Evolutionary conservation across 2,888 invertebrate species (phyloP).

Genomic region (Phaedon cochleariae): DNA sequence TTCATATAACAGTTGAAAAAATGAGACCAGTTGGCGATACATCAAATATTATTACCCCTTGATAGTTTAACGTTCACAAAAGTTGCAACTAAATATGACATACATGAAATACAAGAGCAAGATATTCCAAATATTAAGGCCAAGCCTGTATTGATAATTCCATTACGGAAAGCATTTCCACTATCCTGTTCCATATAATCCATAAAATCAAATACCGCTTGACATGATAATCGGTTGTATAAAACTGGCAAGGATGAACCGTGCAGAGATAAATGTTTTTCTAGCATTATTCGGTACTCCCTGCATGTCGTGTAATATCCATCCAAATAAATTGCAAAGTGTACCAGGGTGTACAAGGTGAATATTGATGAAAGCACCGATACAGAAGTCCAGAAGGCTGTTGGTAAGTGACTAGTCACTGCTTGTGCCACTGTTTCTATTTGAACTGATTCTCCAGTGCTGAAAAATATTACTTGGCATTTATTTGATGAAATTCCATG

Average conservation of each 20-base stretch:
- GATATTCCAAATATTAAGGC: slow-evolving; percentile 73
- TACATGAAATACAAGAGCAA: slow-evolving; percentile 62
- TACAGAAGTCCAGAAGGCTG: slow-evolving; percentile 74
- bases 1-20: no score
- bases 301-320: slow-evolving; percentile 81
- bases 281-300: slow-evolving; percentile 74
- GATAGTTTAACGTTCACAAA: slow-evolving; percentile 54
- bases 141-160: slow-evolving; percentile 77
- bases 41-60: slow-evolving; percentile 28
- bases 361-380: slow-evolving; percentile 71
- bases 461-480: slow-evolving; percentile 57
- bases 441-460: slow-evolving; percentile 74
- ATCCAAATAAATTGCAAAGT: slow-evolving; percentile 75
- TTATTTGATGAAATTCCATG: background rate
- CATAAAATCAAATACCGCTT: slow-evolving; percentile 83
- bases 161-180: slow-evolving; percentile 70
- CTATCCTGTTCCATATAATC: slow-evolving; percentile 79
- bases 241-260: slow-evolving; percentile 70
- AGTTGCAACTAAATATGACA: slow-evolving; percentile 51
- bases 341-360: slow-evolving; percentile 72
- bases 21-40: no score
- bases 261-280: slow-evolving; percentile 66
- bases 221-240: slow-evolving; percentile 74
- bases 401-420: slow-evolving; percentile 68
- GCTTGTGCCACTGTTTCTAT: slow-evolving; percentile 70